A percentile compares a stretch with the other conserved stretches of the same genome.
phyloP scores from a whole-genome alignment of 2,797 vertebrate species.

The Periophthalmus magnuspinnatus region DNA sequence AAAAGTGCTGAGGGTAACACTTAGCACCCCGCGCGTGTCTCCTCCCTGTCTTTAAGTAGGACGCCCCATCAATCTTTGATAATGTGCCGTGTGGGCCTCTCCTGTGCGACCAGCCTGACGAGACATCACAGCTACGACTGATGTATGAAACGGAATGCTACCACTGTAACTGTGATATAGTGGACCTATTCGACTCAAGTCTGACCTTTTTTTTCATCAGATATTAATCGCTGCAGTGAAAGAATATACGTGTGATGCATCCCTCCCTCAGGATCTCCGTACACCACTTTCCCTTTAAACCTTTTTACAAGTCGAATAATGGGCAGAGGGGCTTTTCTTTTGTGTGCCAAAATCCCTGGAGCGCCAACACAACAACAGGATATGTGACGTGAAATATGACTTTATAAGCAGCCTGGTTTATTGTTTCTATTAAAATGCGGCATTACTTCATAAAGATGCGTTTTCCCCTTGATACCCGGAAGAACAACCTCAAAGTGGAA shows the following conservation, averaged over 20 bases:
- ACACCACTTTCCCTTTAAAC: conserved; percentile 66
- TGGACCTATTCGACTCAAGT: conserved; percentile 75
- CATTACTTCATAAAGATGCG: conserved; percentile 63
- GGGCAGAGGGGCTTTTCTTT: conserved; percentile 32
- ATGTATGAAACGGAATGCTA: conserved; percentile 73
- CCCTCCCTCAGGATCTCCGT: conserved; percentile 64
- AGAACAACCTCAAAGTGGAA: conserved; percentile 65
- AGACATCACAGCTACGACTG: conserved; percentile 69
- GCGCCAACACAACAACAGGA: conserved; percentile 65
- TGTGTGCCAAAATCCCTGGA: conserved; percentile 55
- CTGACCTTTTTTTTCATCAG: conserved; percentile 74
- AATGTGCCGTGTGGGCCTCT: conserved; percentile 65
- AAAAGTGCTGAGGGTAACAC: conserved; percentile 29
- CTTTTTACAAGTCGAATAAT: conserved; percentile 44
- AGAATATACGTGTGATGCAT: conserved; percentile 75
- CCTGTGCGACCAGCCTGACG: conserved; percentile 74
- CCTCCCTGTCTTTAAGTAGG: conserved; percentile 69
- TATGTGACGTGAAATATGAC: conserved; percentile 68
- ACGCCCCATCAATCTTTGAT: conserved; percentile 79
- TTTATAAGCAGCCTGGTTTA: conserved; percentile 73
- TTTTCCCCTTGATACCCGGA: conserved; percentile 56
- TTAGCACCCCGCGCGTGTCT: conserved; percentile 33
- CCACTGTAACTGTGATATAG: conserved; percentile 78
- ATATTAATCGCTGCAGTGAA: conserved; percentile 78
- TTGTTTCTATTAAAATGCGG: conserved; percentile 75